Percentiles rank a stretch among this genome's conserved stretches.
Conservation (phyloP, 2,888 invertebrate species). For the Gastrophysa polygoni region DNA sequence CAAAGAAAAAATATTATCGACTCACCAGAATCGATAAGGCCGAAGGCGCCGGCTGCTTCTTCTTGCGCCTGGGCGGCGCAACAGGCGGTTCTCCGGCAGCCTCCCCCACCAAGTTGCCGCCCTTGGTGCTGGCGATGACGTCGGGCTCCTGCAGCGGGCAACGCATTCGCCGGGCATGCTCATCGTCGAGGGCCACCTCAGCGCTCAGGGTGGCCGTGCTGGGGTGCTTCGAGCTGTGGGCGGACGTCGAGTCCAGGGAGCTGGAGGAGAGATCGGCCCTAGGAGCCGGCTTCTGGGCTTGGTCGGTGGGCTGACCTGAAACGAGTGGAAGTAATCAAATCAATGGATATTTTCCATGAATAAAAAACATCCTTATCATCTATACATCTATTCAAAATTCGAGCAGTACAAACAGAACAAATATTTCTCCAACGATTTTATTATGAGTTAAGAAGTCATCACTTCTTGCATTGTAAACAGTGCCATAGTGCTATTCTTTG, state of each 20-base stretch:
- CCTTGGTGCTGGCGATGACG: conserved; percentile 90
- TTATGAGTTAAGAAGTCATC: too few species aligned
- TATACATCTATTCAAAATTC: too few species aligned
- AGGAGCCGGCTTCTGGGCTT: conserved; percentile 48
- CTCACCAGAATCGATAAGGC: conserved; percentile 43
- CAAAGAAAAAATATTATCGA: too few species aligned
- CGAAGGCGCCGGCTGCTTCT: conserved; percentile 61
- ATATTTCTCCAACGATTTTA: too few species aligned
- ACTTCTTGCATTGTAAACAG: too few species aligned
- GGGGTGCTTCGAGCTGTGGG: conserved; percentile 55
- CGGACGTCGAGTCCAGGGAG: conserved; percentile 55
- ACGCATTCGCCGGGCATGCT: conserved; percentile 30
- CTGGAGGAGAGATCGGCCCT: conserved; percentile 54
- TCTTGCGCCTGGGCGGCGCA: conserved; percentile 82
- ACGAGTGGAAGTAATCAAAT: too few species aligned
- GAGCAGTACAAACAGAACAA: too few species aligned
- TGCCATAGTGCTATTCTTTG: too few species aligned
- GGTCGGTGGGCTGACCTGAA: conserved; percentile 36
- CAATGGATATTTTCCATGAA: too few species aligned
- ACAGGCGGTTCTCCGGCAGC: conserved; percentile 60
- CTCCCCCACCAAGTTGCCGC: conserved; percentile 56
- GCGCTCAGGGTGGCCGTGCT: conserved; percentile 55
- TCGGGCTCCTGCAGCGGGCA: conserved; percentile 80
- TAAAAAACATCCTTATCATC: too few species aligned
- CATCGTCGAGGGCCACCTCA: too few species aligned